phyloP scores from a whole-genome alignment of 2,113 vertebrate genomes.

The Sakesphorus luctuosus region DNA sequence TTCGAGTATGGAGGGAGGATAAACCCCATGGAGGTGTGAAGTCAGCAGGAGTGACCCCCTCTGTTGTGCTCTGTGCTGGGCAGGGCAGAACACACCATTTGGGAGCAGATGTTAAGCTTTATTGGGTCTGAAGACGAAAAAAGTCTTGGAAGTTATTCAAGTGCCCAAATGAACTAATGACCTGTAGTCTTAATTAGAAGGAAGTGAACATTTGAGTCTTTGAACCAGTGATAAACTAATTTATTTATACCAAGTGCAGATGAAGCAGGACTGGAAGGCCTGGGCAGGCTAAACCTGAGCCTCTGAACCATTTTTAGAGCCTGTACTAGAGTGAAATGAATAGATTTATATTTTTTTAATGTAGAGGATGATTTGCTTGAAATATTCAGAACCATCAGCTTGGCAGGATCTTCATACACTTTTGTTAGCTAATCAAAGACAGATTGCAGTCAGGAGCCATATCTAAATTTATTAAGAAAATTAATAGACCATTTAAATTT shows the following conservation, averaged over 20 bases:
- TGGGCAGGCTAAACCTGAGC: neutral
- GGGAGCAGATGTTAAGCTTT: neutral
- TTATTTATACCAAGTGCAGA: neutral
- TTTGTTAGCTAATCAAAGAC: slow-evolving; percentile 81
- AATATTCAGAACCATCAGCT: slow-evolving; percentile 66
- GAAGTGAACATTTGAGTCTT: neutral
- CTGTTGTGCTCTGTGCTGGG: neutral
- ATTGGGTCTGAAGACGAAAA: neutral
- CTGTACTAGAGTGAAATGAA: neutral
- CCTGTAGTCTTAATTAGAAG: neutral
- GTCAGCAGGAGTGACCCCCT: neutral
- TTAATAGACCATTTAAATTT: slow-evolving; percentile 83
- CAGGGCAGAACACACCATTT: neutral
- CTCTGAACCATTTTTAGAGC: neutral
- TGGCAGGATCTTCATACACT: slow-evolving; percentile 72
- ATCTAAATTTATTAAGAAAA: slow-evolving; percentile 84
- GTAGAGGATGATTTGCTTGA: slow-evolving; percentile 55
- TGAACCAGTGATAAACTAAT: neutral
- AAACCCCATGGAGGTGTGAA: neutral
- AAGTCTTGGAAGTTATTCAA: neutral
- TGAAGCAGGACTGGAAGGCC: neutral
- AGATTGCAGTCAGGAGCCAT: slow-evolving; percentile 78
- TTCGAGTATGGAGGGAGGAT: neutral
- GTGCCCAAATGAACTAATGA: neutral
- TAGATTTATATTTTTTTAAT: neutral